phyloP scores from a whole-genome alignment of 1,140 invertebrate genomes.

The Pseudomyrmex flavicornis region DNA sequence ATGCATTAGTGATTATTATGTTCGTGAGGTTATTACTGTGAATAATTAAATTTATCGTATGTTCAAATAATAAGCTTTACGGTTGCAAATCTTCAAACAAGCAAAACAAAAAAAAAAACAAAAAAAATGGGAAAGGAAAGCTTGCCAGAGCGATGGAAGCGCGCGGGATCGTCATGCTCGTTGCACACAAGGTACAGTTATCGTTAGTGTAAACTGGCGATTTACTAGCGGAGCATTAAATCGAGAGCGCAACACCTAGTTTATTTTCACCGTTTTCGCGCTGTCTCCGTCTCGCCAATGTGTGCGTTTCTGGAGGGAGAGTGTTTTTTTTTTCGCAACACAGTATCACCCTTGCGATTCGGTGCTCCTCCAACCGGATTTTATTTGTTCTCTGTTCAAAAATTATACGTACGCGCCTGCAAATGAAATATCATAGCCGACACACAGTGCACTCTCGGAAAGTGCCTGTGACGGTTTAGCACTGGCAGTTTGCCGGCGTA shows the following conservation, averaged over 20 bases:
- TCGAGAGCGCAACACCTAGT: slow-evolving; percentile 39
- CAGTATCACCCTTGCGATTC: slow-evolving; percentile 11
- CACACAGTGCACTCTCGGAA: slow-evolving; percentile 40
- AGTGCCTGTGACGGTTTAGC: slow-evolving; percentile 59
- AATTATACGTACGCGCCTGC: slow-evolving; percentile 61
- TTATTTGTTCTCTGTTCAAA: slow-evolving; percentile 51
- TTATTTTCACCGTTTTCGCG: slow-evolving; percentile 21
- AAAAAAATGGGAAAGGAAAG: not conserved
- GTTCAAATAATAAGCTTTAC: too few relatives aligned
- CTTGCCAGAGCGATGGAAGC: not conserved
- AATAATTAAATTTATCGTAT: not conserved
- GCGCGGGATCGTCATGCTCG: not conserved
- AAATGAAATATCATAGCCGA: slow-evolving; percentile 62
- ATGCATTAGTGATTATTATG: not conserved
- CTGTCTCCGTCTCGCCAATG: not conserved
- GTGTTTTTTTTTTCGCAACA: slow-evolving; percentile 29
- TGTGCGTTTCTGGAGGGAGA: not conserved
- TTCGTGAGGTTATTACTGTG: not conserved
- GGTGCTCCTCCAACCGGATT: slow-evolving; percentile 13
- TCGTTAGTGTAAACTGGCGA: slow-evolving; percentile 38
- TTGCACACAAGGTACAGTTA: slow-evolving; percentile 20
- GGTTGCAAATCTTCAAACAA: too few relatives aligned
- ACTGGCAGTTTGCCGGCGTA: slow-evolving; percentile 57
- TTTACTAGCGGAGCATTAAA: slow-evolving; percentile 53
- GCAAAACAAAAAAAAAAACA: not conserved